Evolutionary conservation across 2,797 vertebrate genomes (phyloP).

Genomic region (Allobates femoralis): DNA sequence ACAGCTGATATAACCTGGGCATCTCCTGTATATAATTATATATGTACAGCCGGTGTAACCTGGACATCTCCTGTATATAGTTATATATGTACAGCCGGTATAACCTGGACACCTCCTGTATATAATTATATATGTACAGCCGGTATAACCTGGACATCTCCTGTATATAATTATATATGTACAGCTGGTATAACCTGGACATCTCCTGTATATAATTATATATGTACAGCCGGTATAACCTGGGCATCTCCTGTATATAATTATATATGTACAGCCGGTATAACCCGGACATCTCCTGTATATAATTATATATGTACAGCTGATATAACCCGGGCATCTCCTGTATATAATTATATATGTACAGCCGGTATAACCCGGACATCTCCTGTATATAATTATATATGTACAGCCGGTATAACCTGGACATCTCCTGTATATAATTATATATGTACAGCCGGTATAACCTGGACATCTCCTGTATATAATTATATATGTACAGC

Average conservation of each 20-base stretch:
- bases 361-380: background rate
- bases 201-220: background rate
- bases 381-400: too few relatives aligned
- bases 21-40: background rate
- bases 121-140: too few relatives aligned
- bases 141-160: background rate
- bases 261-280: background rate
- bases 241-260: background rate
- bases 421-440: slow-evolving; percentile 11
- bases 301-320: too few relatives aligned
- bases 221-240: background rate
- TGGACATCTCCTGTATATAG: background rate
- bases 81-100: background rate
- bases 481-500: too few relatives aligned
- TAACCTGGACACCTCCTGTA: too few relatives aligned
- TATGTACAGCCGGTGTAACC: background rate
- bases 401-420: too few relatives aligned
- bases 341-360: background rate
- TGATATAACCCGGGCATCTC: too few relatives aligned
- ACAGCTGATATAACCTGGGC: background rate
- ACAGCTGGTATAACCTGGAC: background rate
- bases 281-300: background rate
- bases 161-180: background rate
- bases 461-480: background rate
- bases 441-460: background rate